Conservation (phyloP, 2,113 vertebrate genomes). For the Cavia porcellus region DNA sequence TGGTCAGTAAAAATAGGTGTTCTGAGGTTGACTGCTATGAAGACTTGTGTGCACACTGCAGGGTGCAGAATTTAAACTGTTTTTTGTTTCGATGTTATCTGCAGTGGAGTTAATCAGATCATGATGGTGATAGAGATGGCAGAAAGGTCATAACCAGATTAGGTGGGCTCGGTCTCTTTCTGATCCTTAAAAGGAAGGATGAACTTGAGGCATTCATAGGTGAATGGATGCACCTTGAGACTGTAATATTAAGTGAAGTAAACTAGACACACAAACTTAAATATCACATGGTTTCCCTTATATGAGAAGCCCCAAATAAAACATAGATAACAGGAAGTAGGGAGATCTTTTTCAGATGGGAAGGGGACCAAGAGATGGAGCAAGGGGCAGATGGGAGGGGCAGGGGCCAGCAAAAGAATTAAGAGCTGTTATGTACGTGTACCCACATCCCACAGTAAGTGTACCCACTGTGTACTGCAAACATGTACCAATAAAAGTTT, state of each 20-base stretch:
- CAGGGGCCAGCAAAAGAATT: background rate
- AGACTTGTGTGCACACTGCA: slow-evolving; percentile 14
- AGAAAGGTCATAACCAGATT: background rate
- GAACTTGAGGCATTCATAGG: background rate
- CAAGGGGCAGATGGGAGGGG: background rate
- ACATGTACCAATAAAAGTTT: background rate
- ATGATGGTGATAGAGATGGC: background rate
- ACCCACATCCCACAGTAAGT: background rate
- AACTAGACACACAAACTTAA: background rate
- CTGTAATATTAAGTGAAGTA: background rate
- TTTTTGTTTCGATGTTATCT: slow-evolving; percentile 28
- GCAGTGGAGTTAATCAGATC: background rate
- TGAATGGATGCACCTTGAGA: background rate
- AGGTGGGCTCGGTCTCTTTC: slow-evolving; percentile 9
- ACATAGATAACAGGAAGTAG: background rate
- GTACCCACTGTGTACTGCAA: background rate
- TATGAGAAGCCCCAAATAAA: background rate
- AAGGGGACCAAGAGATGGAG: background rate
- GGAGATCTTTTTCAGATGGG: background rate
- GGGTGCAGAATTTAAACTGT: background rate
- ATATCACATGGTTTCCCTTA: background rate
- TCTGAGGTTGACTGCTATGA: background rate
- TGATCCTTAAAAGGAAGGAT: background rate
- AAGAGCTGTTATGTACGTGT: background rate
- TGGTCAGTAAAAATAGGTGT: slow-evolving; percentile 24